These are phyloP conservation scores for Diadumene lineata DNA, from an alignment of 92 coral and sea anemone species.

Conservation along the genomic window DNA sequence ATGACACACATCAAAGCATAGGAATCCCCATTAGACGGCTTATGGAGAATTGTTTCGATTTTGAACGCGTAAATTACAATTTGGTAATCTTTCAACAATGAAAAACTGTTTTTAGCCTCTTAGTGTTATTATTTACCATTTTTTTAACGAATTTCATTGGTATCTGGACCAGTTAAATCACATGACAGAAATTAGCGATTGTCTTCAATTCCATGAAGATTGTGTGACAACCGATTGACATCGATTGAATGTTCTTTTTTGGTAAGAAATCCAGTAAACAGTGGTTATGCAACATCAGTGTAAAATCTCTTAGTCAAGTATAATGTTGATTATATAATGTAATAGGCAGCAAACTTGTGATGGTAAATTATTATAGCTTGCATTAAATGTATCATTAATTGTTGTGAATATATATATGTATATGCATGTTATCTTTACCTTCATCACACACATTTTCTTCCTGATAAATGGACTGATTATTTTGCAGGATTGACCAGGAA, in stretches of 20 bases:
- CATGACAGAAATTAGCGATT: neutral
- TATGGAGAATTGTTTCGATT: neutral
- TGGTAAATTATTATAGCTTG: too few species aligned
- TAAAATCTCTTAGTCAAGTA: too few species aligned
- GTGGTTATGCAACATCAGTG: too few species aligned
- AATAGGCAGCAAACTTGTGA: too few species aligned
- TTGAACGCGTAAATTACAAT: neutral
- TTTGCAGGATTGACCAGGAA: neutral
- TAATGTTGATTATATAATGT: too few species aligned
- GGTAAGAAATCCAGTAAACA: too few species aligned
- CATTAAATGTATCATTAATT: too few species aligned
- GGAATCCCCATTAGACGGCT: neutral
- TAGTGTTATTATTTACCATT: neutral
- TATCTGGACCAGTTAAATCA: neutral
- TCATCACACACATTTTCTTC: neutral
- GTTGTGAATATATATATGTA: too few species aligned
- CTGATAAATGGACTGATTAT: neutral
- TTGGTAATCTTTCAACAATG: neutral
- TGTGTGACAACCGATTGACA: neutral
- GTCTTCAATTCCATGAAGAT: neutral
- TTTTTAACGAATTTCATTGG: neutral
- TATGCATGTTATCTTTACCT: too few species aligned
- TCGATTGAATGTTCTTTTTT: too few species aligned
- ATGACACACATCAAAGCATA: neutral
- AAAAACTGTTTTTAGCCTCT: neutral